Evolutionary conservation across 2,888 invertebrate species (phyloP).

Genomic region (Calliopum simillimum): DNA sequence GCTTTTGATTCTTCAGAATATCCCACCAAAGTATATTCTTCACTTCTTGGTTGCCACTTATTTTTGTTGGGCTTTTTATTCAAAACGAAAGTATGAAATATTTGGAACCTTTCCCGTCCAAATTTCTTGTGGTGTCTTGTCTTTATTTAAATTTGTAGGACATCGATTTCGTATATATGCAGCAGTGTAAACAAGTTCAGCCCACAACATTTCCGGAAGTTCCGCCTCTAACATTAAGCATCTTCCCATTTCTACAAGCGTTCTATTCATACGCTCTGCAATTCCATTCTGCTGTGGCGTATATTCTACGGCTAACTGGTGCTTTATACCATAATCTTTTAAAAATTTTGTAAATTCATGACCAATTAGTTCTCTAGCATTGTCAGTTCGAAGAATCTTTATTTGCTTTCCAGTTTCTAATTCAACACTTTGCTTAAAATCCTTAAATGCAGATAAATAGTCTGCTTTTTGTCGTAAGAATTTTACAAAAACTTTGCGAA

Average conservation of each 20-base stretch:
- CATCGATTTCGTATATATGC: no score
- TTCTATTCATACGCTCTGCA: constrained; percentile 32
- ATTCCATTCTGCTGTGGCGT: constrained; percentile 33
- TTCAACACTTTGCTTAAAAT: no score
- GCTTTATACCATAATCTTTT: constrained; percentile 22
- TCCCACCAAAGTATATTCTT: no score
- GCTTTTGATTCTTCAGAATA: constrained; percentile 39
- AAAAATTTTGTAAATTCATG: constrained; percentile 17
- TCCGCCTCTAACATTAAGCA: constrained; percentile 47
- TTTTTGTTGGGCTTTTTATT: constrained; percentile 26
- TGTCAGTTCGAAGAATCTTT: no score
- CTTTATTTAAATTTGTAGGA: no score
- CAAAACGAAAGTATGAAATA: constrained; percentile 34
- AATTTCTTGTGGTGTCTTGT: constrained; percentile 40
- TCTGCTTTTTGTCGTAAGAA: not conserved
- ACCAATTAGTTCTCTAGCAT: not conserved
- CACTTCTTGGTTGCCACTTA: constrained; percentile 32
- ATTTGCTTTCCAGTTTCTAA: no score
- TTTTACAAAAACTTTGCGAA: constrained; percentile 12
- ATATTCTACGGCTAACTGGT: constrained; percentile 17
- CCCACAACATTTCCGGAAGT: constrained; percentile 47
- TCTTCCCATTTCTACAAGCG: constrained; percentile 33
- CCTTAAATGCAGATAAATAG: no score
- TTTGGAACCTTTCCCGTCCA: constrained; percentile 37
- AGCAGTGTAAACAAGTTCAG: no score